phyloP scores from a whole-genome alignment of 2,888 invertebrate species.

The Pseudococcus viburni region DNA sequence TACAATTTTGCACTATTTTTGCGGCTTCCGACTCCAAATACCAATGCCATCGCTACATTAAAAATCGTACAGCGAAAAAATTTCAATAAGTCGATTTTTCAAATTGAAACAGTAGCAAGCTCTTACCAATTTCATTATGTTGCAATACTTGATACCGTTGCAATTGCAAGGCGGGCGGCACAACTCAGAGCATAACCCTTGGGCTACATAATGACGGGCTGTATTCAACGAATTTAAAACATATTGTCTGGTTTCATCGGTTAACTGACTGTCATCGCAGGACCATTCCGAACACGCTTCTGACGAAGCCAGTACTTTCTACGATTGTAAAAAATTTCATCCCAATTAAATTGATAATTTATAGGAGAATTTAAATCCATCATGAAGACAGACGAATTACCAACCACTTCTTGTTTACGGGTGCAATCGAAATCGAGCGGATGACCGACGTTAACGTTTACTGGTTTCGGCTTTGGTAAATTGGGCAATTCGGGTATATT shows the following conservation, averaged over 20 bases:
- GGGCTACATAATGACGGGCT: background rate
- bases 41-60: constrained; percentile 23
- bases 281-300: background rate
- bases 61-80: too few relatives aligned
- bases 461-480: too few relatives aligned
- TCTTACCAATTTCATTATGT: background rate
- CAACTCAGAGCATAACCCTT: background rate
- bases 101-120: background rate
- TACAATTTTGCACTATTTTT: background rate
- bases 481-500: too few relatives aligned
- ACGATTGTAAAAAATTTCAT: too few relatives aligned
- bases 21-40: background rate
- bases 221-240: background rate
- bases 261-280: background rate
- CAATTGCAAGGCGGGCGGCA: background rate
- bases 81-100: too few relatives aligned
- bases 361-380: too few relatives aligned
- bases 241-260: background rate
- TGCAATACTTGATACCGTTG: background rate
- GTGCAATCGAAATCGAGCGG: background rate
- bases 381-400: background rate
- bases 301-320: background rate
- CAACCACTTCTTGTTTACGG: background rate
- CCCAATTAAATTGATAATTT: too few relatives aligned
- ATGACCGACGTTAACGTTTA: too few relatives aligned